These are phyloP conservation scores for Trinectes maculatus DNA, from an alignment of 2,113 vertebrate species.

Conservation along the genomic window DNA sequence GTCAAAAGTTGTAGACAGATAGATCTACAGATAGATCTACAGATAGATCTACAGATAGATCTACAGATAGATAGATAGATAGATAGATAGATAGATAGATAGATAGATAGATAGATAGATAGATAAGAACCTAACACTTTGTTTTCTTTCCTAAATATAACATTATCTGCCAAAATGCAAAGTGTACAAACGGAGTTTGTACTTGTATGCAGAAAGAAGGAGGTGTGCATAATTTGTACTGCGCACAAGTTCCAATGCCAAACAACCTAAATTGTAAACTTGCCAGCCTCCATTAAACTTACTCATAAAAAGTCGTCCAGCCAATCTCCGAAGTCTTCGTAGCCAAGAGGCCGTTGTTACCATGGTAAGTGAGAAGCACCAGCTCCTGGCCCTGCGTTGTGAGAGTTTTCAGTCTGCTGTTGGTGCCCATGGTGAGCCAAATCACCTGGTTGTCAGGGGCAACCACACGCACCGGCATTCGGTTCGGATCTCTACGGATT, in stretches of 20 bases:
- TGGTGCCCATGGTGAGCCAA: conserved; percentile 94
- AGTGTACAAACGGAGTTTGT: conserved; percentile 19
- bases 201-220: conserved; percentile 28
- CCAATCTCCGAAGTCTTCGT: conserved; percentile 96
- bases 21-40: too few relatives aligned
- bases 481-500: conserved; percentile 91
- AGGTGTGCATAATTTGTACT: conserved; percentile 29
- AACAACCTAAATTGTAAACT: not conserved
- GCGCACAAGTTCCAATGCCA: conserved; percentile 11
- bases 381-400: conserved; percentile 93
- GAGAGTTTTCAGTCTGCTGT: conserved; percentile 92
- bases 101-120: too few relatives aligned
- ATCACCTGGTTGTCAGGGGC: conserved; percentile 98
- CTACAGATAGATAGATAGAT: too few relatives aligned
- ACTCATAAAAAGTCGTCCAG: conserved; percentile 99
- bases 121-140: not conserved
- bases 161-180: conserved; percentile 6
- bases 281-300: conserved; percentile 75
- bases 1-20: too few relatives aligned
- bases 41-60: too few relatives aligned
- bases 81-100: too few relatives aligned
- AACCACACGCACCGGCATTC: conserved; percentile 94
- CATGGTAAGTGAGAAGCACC: conserved; percentile 95
- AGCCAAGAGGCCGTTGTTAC: conserved; percentile 93
- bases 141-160: not conserved